Conservation (phyloP, 2,113 vertebrate species). For the Hydropotes inermis region DNA sequence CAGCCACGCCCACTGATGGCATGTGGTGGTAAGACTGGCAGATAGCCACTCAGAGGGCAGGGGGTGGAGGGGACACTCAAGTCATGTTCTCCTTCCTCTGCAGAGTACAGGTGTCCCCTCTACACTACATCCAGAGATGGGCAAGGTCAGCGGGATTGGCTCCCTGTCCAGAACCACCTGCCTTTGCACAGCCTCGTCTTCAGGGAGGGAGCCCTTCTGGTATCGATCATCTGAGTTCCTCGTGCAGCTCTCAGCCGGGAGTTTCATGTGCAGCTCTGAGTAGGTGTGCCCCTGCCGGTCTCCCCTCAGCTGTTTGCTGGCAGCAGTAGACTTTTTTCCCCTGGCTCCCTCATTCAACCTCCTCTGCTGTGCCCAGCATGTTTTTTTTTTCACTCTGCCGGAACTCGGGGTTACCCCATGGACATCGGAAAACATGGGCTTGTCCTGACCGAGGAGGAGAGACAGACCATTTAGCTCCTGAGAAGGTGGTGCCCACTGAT, state of each 20-base stretch:
- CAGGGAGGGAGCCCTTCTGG: not conserved
- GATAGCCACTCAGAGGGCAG: not conserved
- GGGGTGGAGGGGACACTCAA: not conserved
- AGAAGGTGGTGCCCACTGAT: not conserved
- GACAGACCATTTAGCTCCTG: not conserved
- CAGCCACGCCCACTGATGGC: not conserved
- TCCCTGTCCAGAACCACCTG: not conserved
- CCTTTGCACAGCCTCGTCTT: not conserved
- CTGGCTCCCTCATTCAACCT: not conserved
- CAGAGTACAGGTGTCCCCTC: not conserved
- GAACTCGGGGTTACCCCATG: not conserved
- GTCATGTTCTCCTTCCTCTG: not conserved
- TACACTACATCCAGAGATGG: not conserved
- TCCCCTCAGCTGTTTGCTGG: not conserved
- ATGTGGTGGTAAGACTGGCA: not conserved
- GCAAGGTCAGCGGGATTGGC: not conserved
- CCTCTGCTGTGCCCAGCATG: no score
- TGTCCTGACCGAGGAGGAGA: not conserved
- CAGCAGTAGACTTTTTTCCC: not conserved
- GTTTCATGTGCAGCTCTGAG: not conserved
- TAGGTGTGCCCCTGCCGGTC: not conserved
- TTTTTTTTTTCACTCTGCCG: not conserved
- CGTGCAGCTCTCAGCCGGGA: not conserved
- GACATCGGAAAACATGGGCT: not conserved
- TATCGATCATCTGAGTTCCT: not conserved